Percentiles rank a stretch among this genome's conserved stretches.
Evolutionary conservation across 2,888 invertebrate genomes (phyloP).

Genomic region (Aphelenchoides bicaudatus): DNA sequence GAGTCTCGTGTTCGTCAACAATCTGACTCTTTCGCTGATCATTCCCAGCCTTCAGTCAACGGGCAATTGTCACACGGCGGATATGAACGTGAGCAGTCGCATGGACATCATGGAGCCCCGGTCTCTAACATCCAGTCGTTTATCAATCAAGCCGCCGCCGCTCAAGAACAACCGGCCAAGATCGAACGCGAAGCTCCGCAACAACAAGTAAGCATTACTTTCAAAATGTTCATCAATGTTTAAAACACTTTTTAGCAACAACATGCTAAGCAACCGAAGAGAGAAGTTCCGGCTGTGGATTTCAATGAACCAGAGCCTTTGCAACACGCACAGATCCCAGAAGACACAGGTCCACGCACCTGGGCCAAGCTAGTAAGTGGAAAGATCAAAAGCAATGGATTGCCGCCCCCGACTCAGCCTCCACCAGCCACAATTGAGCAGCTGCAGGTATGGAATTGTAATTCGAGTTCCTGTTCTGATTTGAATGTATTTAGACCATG

Average conservation of each 20-base stretch:
- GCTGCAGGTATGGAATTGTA: too few species aligned
- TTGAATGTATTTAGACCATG: too few species aligned
- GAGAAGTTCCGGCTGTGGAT: background rate
- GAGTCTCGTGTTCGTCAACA: too few species aligned
- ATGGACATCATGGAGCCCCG: background rate
- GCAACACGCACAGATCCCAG: background rate
- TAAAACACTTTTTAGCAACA: slow-evolving; percentile 4
- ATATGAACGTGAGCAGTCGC: too few species aligned
- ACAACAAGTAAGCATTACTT: slow-evolving; percentile 1
- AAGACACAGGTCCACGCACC: slow-evolving; percentile 10
- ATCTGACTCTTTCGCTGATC: too few species aligned
- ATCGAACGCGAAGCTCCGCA: background rate
- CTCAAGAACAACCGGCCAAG: slow-evolving; percentile 1
- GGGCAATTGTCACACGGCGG: too few species aligned
- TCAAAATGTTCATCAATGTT: too few species aligned
- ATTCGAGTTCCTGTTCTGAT: too few species aligned
- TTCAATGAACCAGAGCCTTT: too few species aligned
- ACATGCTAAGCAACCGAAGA: background rate
- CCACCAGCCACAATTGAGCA: background rate
- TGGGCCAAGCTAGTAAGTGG: slow-evolving; percentile 19
- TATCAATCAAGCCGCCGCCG: background rate
- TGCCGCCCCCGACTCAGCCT: slow-evolving; percentile 12
- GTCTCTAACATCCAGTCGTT: background rate
- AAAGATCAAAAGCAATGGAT: background rate
- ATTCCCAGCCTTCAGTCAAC: too few species aligned